Conservation (phyloP, 2,888 invertebrate species). For the Ormyrus nitidulus region DNA sequence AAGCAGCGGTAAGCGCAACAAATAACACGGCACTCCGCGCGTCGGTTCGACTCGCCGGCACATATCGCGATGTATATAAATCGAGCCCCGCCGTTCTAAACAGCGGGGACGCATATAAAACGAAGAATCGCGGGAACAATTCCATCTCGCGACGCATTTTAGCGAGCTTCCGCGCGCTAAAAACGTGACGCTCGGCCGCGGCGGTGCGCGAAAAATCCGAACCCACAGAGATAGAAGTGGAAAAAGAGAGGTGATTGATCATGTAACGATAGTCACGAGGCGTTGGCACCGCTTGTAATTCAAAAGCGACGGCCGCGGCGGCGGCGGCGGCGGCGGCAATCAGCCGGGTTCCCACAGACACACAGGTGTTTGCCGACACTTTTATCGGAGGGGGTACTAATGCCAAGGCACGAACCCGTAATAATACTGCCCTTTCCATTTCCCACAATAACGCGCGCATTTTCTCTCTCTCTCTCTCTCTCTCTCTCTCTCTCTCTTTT, state of each 20-base stretch:
- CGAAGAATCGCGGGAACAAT: too few relatives aligned
- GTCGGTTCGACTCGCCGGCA: too few relatives aligned
- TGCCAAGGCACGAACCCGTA: constrained; percentile 17
- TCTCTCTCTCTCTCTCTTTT: not conserved
- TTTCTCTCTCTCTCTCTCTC: constrained; percentile 24
- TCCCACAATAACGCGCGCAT: constrained; percentile 51
- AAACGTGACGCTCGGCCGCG: too few relatives aligned
- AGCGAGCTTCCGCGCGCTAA: too few relatives aligned
- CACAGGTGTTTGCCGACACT: constrained; percentile 24
- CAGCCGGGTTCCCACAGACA: constrained; percentile 53
- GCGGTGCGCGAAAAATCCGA: not conserved
- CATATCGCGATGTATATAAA: too few relatives aligned
- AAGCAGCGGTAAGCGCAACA: not conserved
- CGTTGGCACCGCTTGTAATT: constrained; percentile 54
- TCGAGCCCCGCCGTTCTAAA: too few relatives aligned
- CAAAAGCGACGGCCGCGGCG: constrained; percentile 16
- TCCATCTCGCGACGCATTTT: too few relatives aligned
- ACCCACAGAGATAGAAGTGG: constrained; percentile 1
- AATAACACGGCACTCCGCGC: not conserved
- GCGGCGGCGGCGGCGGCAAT: constrained; percentile 35
- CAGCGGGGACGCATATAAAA: too few relatives aligned
- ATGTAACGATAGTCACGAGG: constrained; percentile 56
- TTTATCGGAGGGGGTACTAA: constrained; percentile 8
- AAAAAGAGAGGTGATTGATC: constrained; percentile 49
- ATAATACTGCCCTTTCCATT: constrained; percentile 52